Conservation (phyloP, 1,140 invertebrate genomes). For the Phymastichus coffea region DNA sequence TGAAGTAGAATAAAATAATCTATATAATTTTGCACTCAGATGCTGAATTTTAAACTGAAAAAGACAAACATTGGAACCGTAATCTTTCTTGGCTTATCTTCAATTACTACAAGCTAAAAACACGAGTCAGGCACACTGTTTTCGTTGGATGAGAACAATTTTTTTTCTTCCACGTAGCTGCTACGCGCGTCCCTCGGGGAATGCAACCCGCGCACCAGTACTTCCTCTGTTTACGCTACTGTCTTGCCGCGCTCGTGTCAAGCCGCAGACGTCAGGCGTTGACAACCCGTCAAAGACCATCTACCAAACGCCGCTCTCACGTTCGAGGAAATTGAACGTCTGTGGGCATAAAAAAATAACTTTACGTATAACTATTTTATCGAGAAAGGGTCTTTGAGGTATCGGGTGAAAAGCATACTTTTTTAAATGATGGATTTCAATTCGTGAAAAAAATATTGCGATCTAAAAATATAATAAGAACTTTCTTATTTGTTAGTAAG, state of each 20-base stretch:
- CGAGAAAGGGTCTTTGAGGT: too few species aligned
- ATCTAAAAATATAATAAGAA: too few species aligned
- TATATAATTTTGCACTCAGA: too few species aligned
- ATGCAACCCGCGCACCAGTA: not conserved
- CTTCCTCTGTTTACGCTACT: constrained; percentile 24
- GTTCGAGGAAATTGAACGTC: not conserved
- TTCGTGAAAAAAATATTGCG: too few species aligned
- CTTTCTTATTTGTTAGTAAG: too few species aligned
- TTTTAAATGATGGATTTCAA: too few species aligned
- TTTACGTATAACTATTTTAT: constrained; percentile 3
- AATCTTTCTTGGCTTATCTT: constrained; percentile 20
- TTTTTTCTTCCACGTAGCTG: not conserved
- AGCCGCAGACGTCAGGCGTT: constrained; percentile 17
- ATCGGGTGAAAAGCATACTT: too few species aligned
- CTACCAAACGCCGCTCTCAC: too few species aligned
- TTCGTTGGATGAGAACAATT: not conserved
- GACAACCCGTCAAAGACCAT: constrained; percentile 24
- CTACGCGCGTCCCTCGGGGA: too few species aligned
- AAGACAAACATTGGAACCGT: too few species aligned
- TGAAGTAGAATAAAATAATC: too few species aligned
- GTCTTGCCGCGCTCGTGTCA: not conserved
- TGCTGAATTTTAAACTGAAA: too few species aligned
- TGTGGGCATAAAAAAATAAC: not conserved
- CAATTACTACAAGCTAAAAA: constrained; percentile 7
- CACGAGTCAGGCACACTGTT: not conserved